Percentiles rank a stretch among this genome's conserved stretches.
Evolutionary conservation across 1,140 invertebrate genomes (phyloP).

Genomic region (Cecropterus lyciades): DNA sequence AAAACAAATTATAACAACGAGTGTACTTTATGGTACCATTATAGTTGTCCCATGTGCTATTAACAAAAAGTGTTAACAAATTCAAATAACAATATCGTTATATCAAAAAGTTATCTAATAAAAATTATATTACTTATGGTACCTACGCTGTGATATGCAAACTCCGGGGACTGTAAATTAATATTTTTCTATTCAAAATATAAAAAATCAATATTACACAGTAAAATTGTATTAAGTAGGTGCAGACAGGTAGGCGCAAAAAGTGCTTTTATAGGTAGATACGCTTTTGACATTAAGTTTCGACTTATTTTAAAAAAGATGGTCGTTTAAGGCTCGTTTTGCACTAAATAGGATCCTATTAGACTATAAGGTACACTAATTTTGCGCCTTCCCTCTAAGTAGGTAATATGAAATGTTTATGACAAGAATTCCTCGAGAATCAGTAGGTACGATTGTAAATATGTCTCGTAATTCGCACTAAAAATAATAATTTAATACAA

Average conservation of each 20-base stretch:
- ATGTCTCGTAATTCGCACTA: constrained; percentile 45
- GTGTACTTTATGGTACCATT: constrained; percentile 16
- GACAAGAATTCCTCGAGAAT: background rate
- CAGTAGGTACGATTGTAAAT: constrained; percentile 12
- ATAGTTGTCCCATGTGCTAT: constrained; percentile 20
- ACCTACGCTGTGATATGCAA: constrained; percentile 37
- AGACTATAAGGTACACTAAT: background rate
- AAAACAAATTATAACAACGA: constrained; percentile 32
- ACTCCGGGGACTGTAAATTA: constrained; percentile 32
- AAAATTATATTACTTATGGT: constrained; percentile 38
- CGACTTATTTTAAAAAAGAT: background rate
- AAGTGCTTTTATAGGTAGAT: background rate
- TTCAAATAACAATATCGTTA: constrained; percentile 35
- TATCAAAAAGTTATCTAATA: constrained; percentile 38
- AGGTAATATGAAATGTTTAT: background rate
- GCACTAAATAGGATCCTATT: background rate
- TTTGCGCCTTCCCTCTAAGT: background rate
- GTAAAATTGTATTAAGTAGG: constrained; percentile 8
- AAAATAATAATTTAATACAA: constrained; percentile 38
- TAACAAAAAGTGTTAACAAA: constrained; percentile 35
- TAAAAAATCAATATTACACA: constrained; percentile 1
- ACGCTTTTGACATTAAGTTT: background rate
- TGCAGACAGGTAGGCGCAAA: constrained; percentile 11
- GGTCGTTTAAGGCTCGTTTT: background rate
- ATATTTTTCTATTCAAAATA: constrained; percentile 17